These are phyloP conservation scores for Apogon hyalosoma DNA, from an alignment of 2,797 vertebrate genomes.

Conservation along the genomic window DNA sequence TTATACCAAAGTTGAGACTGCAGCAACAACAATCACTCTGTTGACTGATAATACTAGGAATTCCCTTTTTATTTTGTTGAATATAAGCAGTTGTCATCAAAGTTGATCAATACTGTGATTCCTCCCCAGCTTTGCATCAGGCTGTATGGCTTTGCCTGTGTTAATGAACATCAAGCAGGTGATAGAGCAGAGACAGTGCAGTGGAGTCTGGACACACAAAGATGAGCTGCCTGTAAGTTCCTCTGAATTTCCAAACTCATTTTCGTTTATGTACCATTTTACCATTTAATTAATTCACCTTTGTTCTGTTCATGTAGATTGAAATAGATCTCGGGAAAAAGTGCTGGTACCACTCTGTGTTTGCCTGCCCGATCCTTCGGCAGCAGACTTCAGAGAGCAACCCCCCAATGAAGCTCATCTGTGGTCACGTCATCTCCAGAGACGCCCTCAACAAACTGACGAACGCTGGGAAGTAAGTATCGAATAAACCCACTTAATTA, in stretches of 20 bases:
- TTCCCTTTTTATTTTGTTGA: not conserved
- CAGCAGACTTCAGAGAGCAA: constrained; percentile 94
- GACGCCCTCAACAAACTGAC: constrained; percentile 96
- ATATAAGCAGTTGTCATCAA: not conserved
- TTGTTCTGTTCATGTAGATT: constrained; percentile 78
- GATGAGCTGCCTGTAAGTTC: constrained; percentile 90
- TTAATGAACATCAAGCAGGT: constrained; percentile 95
- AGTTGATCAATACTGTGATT: not conserved
- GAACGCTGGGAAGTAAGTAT: constrained; percentile 91
- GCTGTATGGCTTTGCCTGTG: constrained; percentile 92
- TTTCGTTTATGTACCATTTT: not conserved
- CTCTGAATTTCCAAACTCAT: not conserved
- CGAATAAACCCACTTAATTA: too few relatives aligned
- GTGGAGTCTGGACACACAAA: constrained; percentile 93
- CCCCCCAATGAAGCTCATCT: constrained; percentile 95
- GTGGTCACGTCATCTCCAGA: constrained; percentile 92
- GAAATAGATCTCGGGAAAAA: constrained; percentile 94
- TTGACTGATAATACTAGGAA: not conserved
- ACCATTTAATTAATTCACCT: not conserved
- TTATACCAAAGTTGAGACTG: not conserved
- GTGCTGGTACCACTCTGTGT: constrained; percentile 96
- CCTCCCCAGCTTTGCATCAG: constrained; percentile 87
- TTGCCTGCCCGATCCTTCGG: constrained; percentile 93
- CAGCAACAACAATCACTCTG: not conserved
- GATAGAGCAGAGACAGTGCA: constrained; percentile 93